Conservation (phyloP, 2,113 vertebrate species). For the Telmatochromis sp. region DNA sequence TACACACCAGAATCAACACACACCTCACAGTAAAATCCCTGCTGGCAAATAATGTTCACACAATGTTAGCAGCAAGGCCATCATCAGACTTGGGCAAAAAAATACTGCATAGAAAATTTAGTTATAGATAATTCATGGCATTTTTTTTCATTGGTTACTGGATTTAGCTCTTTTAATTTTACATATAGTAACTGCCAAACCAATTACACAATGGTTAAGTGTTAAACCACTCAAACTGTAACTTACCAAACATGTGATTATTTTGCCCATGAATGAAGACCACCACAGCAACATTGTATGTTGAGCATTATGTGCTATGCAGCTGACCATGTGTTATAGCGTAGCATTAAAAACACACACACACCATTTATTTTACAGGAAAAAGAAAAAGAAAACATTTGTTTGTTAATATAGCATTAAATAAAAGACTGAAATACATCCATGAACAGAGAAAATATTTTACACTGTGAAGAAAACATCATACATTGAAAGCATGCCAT, state of each 20-base stretch:
- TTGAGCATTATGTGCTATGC: constrained; percentile 30
- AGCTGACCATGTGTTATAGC: constrained; percentile 26
- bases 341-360: background rate
- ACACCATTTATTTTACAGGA: constrained; percentile 34
- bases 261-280: constrained; percentile 38
- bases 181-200: background rate
- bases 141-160: background rate
- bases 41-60: constrained; percentile 37
- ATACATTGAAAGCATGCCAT: constrained; percentile 68
- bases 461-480: constrained; percentile 39
- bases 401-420: constrained; percentile 49
- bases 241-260: background rate
- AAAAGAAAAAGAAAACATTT: constrained; percentile 17
- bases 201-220: background rate
- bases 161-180: background rate
- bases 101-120: background rate
- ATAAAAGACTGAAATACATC: constrained; percentile 31
- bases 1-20: constrained; percentile 15
- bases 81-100: constrained; percentile 48
- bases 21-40: constrained; percentile 13
- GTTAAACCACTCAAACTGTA: background rate
- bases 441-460: constrained; percentile 32
- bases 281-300: background rate
- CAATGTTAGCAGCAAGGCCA: constrained; percentile 2
- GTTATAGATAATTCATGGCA: background rate